Percentiles rank a stretch among this genome's conserved stretches.
phyloP scores from a whole-genome alignment of 1,140 invertebrate species.

The Drosophila hydei region DNA sequence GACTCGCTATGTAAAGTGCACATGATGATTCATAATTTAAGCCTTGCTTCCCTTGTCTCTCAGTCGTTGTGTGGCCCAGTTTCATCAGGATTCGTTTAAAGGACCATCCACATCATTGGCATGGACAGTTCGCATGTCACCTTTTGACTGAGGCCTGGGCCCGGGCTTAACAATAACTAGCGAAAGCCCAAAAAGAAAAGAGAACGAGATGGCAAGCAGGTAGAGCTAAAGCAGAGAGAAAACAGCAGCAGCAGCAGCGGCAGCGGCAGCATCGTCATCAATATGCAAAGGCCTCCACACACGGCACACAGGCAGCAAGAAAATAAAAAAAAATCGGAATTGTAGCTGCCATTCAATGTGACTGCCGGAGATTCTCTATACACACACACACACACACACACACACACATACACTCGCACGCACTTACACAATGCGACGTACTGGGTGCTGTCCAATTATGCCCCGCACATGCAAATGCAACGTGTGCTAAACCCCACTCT shows the following conservation, averaged over 20 bases:
- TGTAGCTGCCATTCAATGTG: constrained; percentile 59
- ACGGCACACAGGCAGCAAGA: constrained; percentile 6
- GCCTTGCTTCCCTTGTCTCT: constrained; percentile 10
- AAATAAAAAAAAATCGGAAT: constrained; percentile 34
- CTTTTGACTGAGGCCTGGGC: constrained; percentile 29
- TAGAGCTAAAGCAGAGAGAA: constrained; percentile 4
- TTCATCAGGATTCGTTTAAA: constrained; percentile 50
- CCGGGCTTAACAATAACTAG: constrained; percentile 52
- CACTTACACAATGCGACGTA: constrained; percentile 27
- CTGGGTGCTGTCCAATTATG: constrained; percentile 72
- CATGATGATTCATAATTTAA: not conserved
- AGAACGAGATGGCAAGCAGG: not conserved
- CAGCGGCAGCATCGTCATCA: constrained; percentile 57
- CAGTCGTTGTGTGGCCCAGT: constrained; percentile 53
- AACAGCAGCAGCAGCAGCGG: too few relatives aligned
- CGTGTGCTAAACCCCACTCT: constrained; percentile 44
- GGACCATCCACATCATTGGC: constrained; percentile 40
- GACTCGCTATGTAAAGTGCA: too few relatives aligned
- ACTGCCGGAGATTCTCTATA: constrained; percentile 24
- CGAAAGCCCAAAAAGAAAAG: not conserved
- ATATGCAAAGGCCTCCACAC: constrained; percentile 66
- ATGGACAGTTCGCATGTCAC: constrained; percentile 42
- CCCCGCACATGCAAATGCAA: constrained; percentile 79
- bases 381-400: constrained; percentile 11
- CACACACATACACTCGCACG: constrained; percentile 1